These are phyloP conservation scores for Bubo bubo DNA, from an alignment of 2,113 vertebrate genomes.

Conservation along the genomic window DNA sequence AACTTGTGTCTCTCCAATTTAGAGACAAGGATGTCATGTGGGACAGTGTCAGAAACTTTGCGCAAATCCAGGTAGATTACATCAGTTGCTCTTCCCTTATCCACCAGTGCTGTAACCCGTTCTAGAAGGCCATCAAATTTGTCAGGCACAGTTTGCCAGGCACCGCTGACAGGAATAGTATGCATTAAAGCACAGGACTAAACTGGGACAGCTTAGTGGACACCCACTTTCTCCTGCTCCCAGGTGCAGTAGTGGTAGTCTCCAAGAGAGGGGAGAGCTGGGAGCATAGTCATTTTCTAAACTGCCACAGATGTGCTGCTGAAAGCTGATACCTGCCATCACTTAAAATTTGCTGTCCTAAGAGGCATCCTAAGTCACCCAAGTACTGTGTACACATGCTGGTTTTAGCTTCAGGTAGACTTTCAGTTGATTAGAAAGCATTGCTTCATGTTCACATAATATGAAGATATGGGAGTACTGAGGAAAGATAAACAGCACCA, in stretches of 20 bases:
- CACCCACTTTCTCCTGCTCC: not conserved
- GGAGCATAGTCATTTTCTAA: not conserved
- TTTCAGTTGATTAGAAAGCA: not conserved
- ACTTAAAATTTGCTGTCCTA: not conserved
- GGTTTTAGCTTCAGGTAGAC: not conserved
- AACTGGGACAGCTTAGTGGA: not conserved
- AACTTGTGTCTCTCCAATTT: too few species aligned
- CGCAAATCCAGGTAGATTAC: too few species aligned
- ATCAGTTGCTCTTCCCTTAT: too few species aligned
- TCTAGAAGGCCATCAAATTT: too few species aligned
- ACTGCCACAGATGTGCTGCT: rapidly evolving
- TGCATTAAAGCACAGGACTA: not conserved
- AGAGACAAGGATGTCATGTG: too few species aligned
- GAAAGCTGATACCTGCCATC: not conserved
- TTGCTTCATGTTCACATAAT: not conserved
- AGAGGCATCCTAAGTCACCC: not conserved
- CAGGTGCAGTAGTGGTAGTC: not conserved
- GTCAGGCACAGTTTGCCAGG: too few species aligned
- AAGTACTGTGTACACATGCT: not conserved
- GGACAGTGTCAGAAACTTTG: too few species aligned
- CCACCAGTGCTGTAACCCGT: too few species aligned
- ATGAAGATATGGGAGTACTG: not conserved
- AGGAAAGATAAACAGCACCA: not conserved
- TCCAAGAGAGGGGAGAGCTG: not conserved
- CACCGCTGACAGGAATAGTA: not conserved